These are phyloP conservation scores for Xiphophorus hellerii DNA, from an alignment of 2,113 vertebrate genomes.

Conservation along the genomic window DNA sequence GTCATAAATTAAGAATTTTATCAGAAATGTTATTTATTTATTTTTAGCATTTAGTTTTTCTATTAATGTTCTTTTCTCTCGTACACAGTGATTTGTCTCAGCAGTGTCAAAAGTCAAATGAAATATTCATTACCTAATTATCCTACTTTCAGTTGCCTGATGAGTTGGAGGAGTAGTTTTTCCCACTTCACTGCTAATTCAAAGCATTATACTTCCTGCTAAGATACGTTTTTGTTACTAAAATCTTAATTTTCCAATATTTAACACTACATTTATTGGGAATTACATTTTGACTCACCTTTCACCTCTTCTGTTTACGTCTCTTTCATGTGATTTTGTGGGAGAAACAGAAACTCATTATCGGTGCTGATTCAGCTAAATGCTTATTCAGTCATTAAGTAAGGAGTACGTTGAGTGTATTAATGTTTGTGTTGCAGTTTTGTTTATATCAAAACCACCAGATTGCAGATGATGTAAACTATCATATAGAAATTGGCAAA, in stretches of 20 bases:
- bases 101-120: constrained; percentile 18
- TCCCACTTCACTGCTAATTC: not conserved
- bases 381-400: not conserved
- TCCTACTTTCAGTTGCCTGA: constrained; percentile 31
- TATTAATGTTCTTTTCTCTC: not conserved
- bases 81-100: not conserved
- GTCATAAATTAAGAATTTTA: no score
- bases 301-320: constrained; percentile 5
- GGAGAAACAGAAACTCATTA: constrained; percentile 12
- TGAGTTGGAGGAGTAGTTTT: not conserved
- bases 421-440: constrained; percentile 3
- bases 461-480: not conserved
- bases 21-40: no score
- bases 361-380: constrained; percentile 42
- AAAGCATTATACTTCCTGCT: not conserved
- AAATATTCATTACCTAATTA: constrained; percentile 27
- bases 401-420: not conserved
- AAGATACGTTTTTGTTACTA: not conserved
- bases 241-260: not conserved
- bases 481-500: not conserved
- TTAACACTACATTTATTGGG: not conserved
- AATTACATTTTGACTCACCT: constrained; percentile 2
- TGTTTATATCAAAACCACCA: not conserved
- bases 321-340: constrained; percentile 37
- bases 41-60: not conserved